A percentile compares a stretch with the other conserved stretches of the same genome.
Conservation (phyloP, 2,113 vertebrate genomes). For the Cervus canadensis region DNA sequence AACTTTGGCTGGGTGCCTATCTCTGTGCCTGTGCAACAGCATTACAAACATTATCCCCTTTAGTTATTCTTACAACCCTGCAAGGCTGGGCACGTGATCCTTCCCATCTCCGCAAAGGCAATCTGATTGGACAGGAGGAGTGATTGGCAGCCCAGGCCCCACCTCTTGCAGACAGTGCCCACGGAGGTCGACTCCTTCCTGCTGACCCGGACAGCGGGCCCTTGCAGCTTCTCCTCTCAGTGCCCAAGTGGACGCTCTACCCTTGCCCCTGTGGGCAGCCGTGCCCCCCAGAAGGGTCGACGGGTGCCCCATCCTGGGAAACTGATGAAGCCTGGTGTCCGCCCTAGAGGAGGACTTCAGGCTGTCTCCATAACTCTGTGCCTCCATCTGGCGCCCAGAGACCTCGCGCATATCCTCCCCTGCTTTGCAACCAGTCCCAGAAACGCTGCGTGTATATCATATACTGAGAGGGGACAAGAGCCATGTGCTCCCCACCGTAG, state of each 20-base stretch:
- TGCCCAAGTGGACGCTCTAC: fast-evolving
- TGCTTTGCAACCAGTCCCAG: neutral
- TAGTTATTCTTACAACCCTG: neutral
- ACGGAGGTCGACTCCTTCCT: fast-evolving
- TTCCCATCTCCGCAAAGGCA: too few relatives aligned
- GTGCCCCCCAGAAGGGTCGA: neutral
- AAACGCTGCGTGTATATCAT: fast-evolving
- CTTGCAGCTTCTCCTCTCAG: too few relatives aligned
- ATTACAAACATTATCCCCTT: too few relatives aligned
- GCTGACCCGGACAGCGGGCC: neutral
- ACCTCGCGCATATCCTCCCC: fast-evolving
- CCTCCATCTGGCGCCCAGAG: neutral
- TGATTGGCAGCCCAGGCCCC: neutral
- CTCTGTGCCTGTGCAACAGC: neutral
- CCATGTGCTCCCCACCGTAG: neutral
- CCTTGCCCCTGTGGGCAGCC: neutral
- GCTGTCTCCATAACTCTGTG: neutral
- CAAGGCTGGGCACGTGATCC: neutral
- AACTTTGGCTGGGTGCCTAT: too few relatives aligned
- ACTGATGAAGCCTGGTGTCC: neutral
- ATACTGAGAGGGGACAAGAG: neutral
- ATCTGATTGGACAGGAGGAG: neutral
- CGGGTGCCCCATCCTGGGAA: fast-evolving
- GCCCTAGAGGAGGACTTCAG: neutral
- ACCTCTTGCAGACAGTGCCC: neutral